phyloP scores from a whole-genome alignment of 1,140 invertebrate species.

The Ditylenchus dipsaci region DNA sequence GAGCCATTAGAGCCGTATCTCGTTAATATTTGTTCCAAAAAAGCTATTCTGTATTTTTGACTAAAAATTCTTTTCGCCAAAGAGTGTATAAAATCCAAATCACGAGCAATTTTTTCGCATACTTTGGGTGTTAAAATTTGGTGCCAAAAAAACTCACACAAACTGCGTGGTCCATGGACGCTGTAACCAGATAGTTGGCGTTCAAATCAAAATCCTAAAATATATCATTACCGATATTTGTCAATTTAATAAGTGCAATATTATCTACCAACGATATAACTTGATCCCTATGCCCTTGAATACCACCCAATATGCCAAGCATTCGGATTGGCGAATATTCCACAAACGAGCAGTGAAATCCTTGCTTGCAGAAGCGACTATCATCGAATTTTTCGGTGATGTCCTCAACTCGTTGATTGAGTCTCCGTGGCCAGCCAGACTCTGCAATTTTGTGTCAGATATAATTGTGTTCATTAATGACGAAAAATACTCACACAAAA shows the following conservation, averaged over 20 bases:
- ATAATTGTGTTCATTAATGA: background rate
- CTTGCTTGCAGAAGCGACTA: constrained; percentile 43
- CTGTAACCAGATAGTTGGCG: constrained; percentile 31
- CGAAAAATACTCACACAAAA: constrained; percentile 18
- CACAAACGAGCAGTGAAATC: constrained; percentile 41
- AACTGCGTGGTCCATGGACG: constrained; percentile 38
- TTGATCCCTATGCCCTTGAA: constrained; percentile 42
- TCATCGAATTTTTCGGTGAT: constrained; percentile 36
- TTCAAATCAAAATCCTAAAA: constrained; percentile 37
- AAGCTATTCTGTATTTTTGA: too few species aligned
- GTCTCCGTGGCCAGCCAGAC: constrained; percentile 36
- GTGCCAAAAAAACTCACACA: background rate
- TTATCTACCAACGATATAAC: constrained; percentile 39
- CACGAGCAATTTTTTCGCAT: too few species aligned
- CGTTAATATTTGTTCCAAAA: too few species aligned
- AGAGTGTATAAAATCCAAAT: too few species aligned
- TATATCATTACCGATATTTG: background rate
- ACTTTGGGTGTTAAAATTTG: too few species aligned
- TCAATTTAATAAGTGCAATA: constrained; percentile 7
- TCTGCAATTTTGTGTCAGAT: constrained; percentile 26
- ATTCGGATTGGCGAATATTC: constrained; percentile 28
- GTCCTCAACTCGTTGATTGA: constrained; percentile 38
- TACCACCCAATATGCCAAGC: constrained; percentile 37
- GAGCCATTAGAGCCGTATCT: too few species aligned
- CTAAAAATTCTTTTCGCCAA: too few species aligned